These are phyloP conservation scores for Cossypha niveicapilla DNA, from an alignment of 2,797 vertebrate species.

Conservation along the genomic window DNA sequence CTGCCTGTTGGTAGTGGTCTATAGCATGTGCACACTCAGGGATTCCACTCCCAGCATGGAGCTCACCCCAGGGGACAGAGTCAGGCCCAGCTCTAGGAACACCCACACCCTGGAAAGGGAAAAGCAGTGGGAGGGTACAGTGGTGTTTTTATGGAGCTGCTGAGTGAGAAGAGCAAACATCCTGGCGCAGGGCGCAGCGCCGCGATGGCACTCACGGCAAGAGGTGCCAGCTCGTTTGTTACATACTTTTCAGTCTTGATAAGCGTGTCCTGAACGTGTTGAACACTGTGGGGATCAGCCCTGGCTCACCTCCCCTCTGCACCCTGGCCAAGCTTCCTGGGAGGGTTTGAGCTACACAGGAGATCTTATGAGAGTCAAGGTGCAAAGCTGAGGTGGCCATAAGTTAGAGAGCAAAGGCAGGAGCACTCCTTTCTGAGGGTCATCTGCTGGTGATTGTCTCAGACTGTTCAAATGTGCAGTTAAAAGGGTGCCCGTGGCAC, in stretches of 20 bases:
- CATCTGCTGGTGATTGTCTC: not conserved
- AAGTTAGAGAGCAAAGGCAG: not conserved
- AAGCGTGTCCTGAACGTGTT: not conserved
- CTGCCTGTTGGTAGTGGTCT: not conserved
- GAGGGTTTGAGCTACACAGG: not conserved
- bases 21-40: rapidly evolving
- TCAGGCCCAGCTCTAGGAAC: not conserved
- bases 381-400: not conserved
- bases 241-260: not conserved
- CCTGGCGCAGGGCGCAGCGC: rapidly evolving
- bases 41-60: rapidly evolving
- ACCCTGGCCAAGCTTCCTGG: not conserved
- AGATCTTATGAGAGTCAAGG: not conserved
- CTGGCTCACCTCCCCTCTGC: not conserved
- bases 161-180: not conserved
- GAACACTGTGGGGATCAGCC: not conserved
- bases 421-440: not conserved
- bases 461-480: not conserved
- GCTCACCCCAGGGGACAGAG: not conserved
- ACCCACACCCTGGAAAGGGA: not conserved
- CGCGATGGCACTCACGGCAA: rapidly evolving
- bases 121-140: not conserved
- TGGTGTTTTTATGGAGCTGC: not conserved
- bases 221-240: not conserved
- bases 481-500: not conserved